Base-by-base conservation (phyloP, 1,140 invertebrate genomes). In the silkworm (Bombyx mori) region DNA sequence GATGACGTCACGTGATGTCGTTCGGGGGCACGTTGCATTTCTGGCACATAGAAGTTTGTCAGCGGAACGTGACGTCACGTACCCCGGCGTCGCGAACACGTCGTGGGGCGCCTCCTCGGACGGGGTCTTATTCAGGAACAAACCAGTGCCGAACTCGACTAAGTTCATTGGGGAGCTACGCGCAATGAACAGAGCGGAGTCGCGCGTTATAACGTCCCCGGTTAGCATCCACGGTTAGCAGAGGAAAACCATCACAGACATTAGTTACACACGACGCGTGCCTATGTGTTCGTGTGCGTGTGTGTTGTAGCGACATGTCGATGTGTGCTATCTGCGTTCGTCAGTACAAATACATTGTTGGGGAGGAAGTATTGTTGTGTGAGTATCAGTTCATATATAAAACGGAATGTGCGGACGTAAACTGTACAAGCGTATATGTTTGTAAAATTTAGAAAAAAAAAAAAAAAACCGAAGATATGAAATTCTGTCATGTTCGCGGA, bases 61-160 rank as follows among this genome's bases (percentile, higher is more conserved):
- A 69, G 63, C 69, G 67, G 61, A 63, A 52, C 63, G 69, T 50
- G 57, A 56, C 60, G 65, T 69, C 74, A 88, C 85, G 75, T 89
- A 89, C 88, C 88, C 88, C 71, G 83, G 68, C 55, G 69, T 51
- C 55, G 79, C 66, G 65, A 82, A 71, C 68, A 77, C 75, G 65
- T 88, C 87, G 52, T 81, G 82, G 53, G 84, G 80, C 69, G 79
- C 79, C 79, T 95, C 94, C 89, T 96, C 94, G 76, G 94, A 95
- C 71, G 94, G 94, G 66, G 94, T 95, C 91, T 95, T 96, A 90
- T 91, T 94, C 77, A 91, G 88, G 90, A 95, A 95, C 77, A 95
- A 90, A 87, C 94, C 94, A 72, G 93, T 94, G 85, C 94, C 94
- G 89, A 96, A 93, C 90, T 96, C 94, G 82, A 95, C 94, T 91